Conservation (phyloP, 2,888 invertebrate genomes). For the Synergus laeviventris region DNA sequence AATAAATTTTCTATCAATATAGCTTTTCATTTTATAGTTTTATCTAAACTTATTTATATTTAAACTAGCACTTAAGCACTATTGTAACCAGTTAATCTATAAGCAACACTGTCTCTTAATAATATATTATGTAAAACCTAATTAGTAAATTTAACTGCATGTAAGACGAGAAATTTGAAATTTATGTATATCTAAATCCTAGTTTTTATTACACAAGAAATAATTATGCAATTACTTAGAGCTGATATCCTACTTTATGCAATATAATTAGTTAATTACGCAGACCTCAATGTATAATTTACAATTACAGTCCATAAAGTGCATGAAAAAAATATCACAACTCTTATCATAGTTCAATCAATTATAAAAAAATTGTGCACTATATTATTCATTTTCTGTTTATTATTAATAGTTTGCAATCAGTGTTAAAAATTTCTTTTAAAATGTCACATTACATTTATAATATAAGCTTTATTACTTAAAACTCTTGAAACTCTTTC, state of each 20-base stretch:
- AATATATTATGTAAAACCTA: neutral
- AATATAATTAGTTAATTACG: too few relatives aligned
- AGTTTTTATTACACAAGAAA: neutral
- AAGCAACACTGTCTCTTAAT: neutral
- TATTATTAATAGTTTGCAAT: too few relatives aligned
- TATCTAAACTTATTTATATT: conserved; percentile 34
- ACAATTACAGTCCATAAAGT: neutral
- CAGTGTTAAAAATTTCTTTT: too few relatives aligned
- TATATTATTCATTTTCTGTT: neutral
- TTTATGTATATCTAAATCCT: neutral
- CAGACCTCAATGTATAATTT: conserved; percentile 1
- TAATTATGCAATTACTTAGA: neutral
- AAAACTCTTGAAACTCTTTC: too few relatives aligned
- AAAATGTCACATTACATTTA: too few relatives aligned
- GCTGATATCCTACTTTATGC: neutral
- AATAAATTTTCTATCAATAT: conserved; percentile 22
- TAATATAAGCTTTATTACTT: too few relatives aligned
- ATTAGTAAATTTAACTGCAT: neutral
- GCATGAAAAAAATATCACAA: neutral
- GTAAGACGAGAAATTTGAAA: neutral
- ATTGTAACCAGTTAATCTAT: conserved; percentile 31
- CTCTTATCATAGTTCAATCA: neutral
- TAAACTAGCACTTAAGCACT: conserved; percentile 34
- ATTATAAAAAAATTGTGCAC: neutral
- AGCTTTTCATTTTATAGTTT: neutral